These are phyloP conservation scores for Noctua janthina DNA, from an alignment of 2,888 invertebrate species.

Conservation along the genomic window DNA sequence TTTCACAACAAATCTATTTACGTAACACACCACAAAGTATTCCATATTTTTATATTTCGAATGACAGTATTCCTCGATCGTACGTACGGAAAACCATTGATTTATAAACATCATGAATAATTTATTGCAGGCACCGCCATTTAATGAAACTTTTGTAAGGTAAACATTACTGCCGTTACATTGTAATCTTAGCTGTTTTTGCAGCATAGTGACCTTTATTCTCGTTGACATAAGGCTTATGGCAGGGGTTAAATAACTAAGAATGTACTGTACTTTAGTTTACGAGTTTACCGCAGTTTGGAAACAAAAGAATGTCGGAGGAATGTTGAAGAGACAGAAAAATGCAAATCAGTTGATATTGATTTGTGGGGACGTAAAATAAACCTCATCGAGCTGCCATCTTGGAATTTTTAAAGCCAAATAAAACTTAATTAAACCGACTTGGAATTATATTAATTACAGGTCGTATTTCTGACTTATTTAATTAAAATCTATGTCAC, in stretches of 20 bases:
- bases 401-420: too few species aligned
- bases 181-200: not conserved
- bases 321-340: conserved; percentile 25
- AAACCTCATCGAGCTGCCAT: not conserved
- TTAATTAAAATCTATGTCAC: not conserved
- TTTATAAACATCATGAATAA: conserved; percentile 60
- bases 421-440: not conserved
- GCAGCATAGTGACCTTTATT: not conserved
- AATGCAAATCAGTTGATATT: conserved; percentile 7
- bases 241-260: not conserved
- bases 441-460: not conserved
- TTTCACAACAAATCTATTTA: conserved; percentile 8
- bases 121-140: conserved; percentile 48
- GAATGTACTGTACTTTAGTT: conserved; percentile 27
- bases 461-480: not conserved
- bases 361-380: conserved; percentile 3
- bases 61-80: not conserved
- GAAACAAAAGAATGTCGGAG: conserved; percentile 13
- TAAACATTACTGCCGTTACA: conserved; percentile 38
- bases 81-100: conserved; percentile 21
- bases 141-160: conserved; percentile 58
- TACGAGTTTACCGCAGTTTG: conserved; percentile 9
- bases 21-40: conserved; percentile 1
- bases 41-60: conserved; percentile 28
- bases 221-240: not conserved